Evolutionary conservation across 1,140 invertebrate genomes (phyloP), one percentile per base, ranked within the genome.

Genomic region (Drosophila sproati): DNA sequence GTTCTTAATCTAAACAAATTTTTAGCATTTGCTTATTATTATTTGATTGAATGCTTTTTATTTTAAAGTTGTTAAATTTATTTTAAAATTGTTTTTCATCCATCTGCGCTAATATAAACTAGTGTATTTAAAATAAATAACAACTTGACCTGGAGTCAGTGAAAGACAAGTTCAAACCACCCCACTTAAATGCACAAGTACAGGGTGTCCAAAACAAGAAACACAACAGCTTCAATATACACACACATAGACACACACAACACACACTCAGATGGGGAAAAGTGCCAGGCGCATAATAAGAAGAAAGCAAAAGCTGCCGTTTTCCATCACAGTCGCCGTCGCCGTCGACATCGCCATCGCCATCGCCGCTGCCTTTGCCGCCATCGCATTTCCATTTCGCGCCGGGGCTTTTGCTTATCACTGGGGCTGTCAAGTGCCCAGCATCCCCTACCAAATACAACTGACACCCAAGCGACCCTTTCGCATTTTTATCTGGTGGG

Each of bases 341-440:
- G 57, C 28, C 66, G 57, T 57, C 20, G 20, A 20, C 63, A 57
- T 67, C 69, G 62, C 20, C 62, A 61, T 67, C 57, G 73, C 70
- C 63, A 64, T 73, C 68, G 82, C 69, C 76, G 82, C 62, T 78
- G 72, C 83, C 77, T 87, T 87, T 87, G 83, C 83, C 66, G 57
- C 66, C 63, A 57, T 67, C 69, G 62, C 62, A 61, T 67, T 62
- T 77, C 70, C 63, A 64, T 73, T 85, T 88, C 74, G 82, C 68
- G 82, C 69, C 76, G 82, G 68, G 82, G 72, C 83, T 80, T 87
- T 87, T 87, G 83, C 83, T 87, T 87, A 87, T 87, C 83, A 83
- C 66, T 81, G 83, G 71, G 83, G 66, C 83, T 87, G 83, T 88
- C 83, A 87, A 87, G 83, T 87, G 83, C 83, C 75, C 76, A 72